phyloP scores from a whole-genome alignment of 2,888 invertebrate genomes.

The Athalia cordata region DNA sequence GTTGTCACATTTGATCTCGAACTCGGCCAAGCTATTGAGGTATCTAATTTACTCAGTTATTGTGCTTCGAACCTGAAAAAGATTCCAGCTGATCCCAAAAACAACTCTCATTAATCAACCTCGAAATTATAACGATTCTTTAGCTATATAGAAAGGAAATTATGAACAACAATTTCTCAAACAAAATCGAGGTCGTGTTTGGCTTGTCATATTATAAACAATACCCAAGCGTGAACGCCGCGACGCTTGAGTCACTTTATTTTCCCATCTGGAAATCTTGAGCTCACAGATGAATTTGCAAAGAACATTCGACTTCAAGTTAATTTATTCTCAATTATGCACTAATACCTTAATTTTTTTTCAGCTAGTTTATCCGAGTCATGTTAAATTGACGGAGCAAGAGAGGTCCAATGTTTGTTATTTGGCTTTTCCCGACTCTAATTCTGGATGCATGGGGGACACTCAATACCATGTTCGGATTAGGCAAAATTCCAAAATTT shows the following conservation, averaged over 20 bases:
- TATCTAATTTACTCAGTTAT: conserved; percentile 64
- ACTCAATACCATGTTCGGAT: conserved; percentile 97
- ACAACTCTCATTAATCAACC: too few relatives aligned
- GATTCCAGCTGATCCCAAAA: too few relatives aligned
- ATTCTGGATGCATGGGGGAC: conserved; percentile 99
- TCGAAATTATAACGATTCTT: neutral
- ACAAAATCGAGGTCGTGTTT: neutral
- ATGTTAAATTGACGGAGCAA: conserved; percentile 86
- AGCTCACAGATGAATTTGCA: conserved; percentile 6
- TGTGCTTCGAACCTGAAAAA: too few relatives aligned
- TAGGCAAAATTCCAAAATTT: conserved; percentile 79
- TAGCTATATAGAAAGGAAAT: neutral
- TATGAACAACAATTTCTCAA: neutral
- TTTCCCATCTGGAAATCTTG: conserved; percentile 5
- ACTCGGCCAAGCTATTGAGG: conserved; percentile 98
- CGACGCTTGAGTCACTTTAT: conserved; percentile 33
- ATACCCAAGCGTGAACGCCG: too few relatives aligned
- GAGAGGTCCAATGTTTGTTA: conserved; percentile 97
- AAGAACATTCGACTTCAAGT: neutral
- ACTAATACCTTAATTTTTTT: conserved; percentile 33
- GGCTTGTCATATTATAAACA: neutral
- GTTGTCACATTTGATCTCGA: conserved; percentile 99
- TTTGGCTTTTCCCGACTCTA: conserved; percentile 98
- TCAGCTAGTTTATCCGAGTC: conserved; percentile 88
- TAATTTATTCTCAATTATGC: neutral